Evolutionary conservation across 1,140 invertebrate species (phyloP), one percentile per base, ranked within the genome.

Genomic region (Teleopsis dalmanni): DNA sequence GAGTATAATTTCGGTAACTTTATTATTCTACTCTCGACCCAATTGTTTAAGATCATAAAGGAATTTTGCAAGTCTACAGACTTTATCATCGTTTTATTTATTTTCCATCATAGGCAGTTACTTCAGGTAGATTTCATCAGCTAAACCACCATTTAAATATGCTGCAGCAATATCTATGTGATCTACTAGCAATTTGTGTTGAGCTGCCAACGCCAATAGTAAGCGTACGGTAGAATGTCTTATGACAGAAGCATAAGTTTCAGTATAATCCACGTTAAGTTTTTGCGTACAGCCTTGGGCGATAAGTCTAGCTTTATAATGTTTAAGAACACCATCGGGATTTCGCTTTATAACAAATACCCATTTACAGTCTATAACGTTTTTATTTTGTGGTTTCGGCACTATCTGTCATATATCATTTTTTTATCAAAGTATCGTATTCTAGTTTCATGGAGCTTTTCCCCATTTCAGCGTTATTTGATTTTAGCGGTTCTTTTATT

Each of bases 1-100:
- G 27, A 33, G 10, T 26, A 31, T 16, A 36, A 37, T 48, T 31
- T 25, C 34, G 9, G n/a, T 36, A 22, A 37, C 9, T 25, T 36
- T 42, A 11, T 53, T 19, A 35, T 70, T 66, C 60, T 62, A 64
- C 22, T 53, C 56, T 21, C 57, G 47, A 4, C 56, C 53, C 1
- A 59, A 55, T 56, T 65, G 65, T 49, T 68, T 68, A 2, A 69
- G 42, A 18, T 61, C 61, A 51, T 69, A 65, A n/a, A 69, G 35
- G 13, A 67, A 59, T 47, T 56, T 60, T 7, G 53, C 60, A 2
- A 66, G 37, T 44, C 50, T 50, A 48, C 54, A 70, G 19, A 72
- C 62, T n/a, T n/a, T n/a, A n/a, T n/a, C n/a, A n/a, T n/a, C 13
- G 13, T 34, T 13, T 11, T 14, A 16, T 13, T 14, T 34, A 13